phyloP scores from a whole-genome alignment of 2,888 invertebrate genomes.

The Helicoverpa assulta region DNA sequence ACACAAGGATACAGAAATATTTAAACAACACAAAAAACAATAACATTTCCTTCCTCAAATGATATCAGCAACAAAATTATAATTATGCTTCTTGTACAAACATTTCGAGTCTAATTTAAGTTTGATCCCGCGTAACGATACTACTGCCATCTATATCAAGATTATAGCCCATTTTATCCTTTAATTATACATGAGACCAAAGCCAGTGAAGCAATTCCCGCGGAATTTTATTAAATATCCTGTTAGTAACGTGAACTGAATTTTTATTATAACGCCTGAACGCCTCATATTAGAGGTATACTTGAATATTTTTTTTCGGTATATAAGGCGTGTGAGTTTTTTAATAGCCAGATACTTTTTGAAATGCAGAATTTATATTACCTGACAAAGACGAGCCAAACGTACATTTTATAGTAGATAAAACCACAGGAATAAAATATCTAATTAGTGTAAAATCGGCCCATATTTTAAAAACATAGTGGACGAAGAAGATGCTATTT shows the following conservation, averaged over 20 bases:
- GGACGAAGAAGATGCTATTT: too few species aligned
- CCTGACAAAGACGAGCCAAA: too few species aligned
- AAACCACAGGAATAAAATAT: too few species aligned
- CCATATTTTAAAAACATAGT: too few species aligned
- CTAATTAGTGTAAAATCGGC: too few species aligned
- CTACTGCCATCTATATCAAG: constrained; percentile 51
- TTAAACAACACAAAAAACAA: too few species aligned
- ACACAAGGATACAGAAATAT: not conserved
- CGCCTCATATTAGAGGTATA: constrained; percentile 14
- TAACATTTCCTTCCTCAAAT: not conserved
- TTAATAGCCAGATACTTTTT: too few species aligned
- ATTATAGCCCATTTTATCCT: constrained; percentile 51
- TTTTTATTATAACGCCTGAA: constrained; percentile 41
- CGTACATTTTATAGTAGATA: too few species aligned
- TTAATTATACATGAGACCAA: constrained; percentile 52
- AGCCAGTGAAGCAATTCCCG: constrained; percentile 35
- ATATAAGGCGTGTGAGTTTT: constrained; percentile 11
- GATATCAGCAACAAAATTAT: constrained; percentile 20
- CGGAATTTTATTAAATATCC: constrained; percentile 52
- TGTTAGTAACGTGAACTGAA: constrained; percentile 53
- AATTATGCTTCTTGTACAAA: constrained; percentile 29
- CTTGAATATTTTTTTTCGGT: constrained; percentile 8
- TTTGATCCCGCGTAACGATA: constrained; percentile 48
- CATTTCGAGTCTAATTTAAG: constrained; percentile 33
- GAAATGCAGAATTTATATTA: too few species aligned